Evolutionary conservation across 2,113 vertebrate genomes (phyloP).

Genomic region (Pitta sordida): DNA sequence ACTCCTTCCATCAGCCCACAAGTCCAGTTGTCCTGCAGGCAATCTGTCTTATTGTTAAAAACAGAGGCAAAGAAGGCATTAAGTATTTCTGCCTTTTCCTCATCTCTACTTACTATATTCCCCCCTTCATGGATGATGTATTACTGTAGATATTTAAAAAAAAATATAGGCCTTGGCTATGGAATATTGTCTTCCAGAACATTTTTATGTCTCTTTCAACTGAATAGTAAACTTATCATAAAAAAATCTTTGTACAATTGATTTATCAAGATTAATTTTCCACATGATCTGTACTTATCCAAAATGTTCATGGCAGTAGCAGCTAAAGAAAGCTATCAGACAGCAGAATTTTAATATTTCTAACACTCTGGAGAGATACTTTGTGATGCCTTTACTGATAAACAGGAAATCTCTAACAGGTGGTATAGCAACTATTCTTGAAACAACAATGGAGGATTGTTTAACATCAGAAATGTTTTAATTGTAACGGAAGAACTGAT

Average conservation of each 20-base stretch:
- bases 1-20: no score
- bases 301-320: background rate
- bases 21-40: no score
- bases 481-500: conserved; percentile 63
- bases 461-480: conserved; percentile 34
- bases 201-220: background rate
- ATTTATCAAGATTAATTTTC: background rate
- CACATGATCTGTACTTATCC: background rate
- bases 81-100: no score
- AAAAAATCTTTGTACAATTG: background rate
- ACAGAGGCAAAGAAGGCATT: no score
- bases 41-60: no score
- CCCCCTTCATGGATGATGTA: no score
- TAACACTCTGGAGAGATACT: background rate
- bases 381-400: background rate
- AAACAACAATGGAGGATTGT: conserved; percentile 41
- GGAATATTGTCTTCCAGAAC: background rate
- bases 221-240: background rate
- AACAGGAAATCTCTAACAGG: conserved; percentile 54
- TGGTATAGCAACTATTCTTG: conserved; percentile 53
- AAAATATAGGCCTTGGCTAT: background rate
- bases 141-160: no score
- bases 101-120: no score
- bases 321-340: background rate
- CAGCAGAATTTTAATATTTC: background rate